Percentiles rank a stretch among this genome's conserved stretches.
Conservation (phyloP, 2,113 vertebrate species). For the Pangasianodon hypophthalmus region DNA sequence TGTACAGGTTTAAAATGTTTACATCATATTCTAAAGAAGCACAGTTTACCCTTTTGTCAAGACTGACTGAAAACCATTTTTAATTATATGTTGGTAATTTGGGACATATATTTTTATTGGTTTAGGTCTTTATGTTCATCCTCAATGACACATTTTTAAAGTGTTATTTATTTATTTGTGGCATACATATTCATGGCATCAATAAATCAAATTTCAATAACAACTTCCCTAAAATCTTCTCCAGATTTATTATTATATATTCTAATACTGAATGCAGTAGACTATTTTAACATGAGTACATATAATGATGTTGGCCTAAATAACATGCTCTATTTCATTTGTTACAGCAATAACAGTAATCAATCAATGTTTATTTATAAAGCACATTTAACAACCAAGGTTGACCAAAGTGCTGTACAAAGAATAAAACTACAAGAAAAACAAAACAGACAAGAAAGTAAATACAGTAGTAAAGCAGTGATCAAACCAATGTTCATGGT, state of each 20-base stretch:
- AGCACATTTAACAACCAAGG: too few relatives aligned
- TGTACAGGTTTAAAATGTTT: background rate
- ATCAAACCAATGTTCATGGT: too few relatives aligned
- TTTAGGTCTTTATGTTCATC: background rate
- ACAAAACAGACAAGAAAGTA: too few relatives aligned
- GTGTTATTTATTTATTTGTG: background rate
- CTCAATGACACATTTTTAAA: background rate
- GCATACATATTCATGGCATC: background rate
- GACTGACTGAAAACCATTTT: too few relatives aligned
- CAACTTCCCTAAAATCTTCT: too few relatives aligned
- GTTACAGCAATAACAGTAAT: background rate
- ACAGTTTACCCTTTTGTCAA: background rate
- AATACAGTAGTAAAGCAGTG: too few relatives aligned
- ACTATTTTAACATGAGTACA: background rate
- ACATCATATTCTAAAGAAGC: background rate
- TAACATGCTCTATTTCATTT: background rate
- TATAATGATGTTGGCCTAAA: background rate
- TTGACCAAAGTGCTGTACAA: too few relatives aligned
- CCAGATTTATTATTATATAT: background rate
- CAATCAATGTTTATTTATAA: too few relatives aligned
- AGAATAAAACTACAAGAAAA: too few relatives aligned
- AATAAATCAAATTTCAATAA: background rate
- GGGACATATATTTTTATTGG: too few relatives aligned
- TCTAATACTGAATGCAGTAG: background rate
- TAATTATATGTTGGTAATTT: too few relatives aligned